Base-by-base conservation (phyloP, 2,113 vertebrate species). In the Balaeniceps rex region DNA sequence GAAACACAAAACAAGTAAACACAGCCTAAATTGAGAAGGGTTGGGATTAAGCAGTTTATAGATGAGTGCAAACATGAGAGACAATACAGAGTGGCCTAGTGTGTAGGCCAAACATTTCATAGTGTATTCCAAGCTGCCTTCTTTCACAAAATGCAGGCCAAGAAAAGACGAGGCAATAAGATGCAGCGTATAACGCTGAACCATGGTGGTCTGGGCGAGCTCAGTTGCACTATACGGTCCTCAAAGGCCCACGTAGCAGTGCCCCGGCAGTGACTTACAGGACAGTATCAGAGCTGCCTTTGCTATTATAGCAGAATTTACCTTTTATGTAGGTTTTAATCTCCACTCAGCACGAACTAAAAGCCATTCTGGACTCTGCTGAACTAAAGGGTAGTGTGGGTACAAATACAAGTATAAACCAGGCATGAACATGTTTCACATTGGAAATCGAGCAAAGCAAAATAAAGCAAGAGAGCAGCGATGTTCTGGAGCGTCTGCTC, bases 161-260 rank as follows among this genome's bases (percentile, higher is more conserved):
- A 61, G 54, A 65, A 46, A 64, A 47, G 36, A 44, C 1, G 4
- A 19, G 4, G 12, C 16, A 42, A 19, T 5, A 44, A 18, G 18
- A 10, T 57, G 42, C 18, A 12, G 0, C 1, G 1, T 46, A 19
- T 24, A 28, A 28, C 1, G 0, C 7, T 60, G 31, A 82, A 34
- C 49, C 19, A 8, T 8, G 44, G 15, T 24, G 29, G 19, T 61
- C 46, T 79, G 66, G 15, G 36, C 3, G 6, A 71, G 42, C 22
- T 31, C 2, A 1, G 18, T 58, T 76, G 42, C 13, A 86, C n/a
- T 23, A 13, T 12, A 14, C 5, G 24, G 55, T 70, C 33, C n/a
- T 72, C 38, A 60, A 72, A 66, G 33, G 26, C 49, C n/a, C 54
- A 42, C 2, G 4, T 4, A 31, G 47, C 25, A 23, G 26, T 63